phyloP scores from a whole-genome alignment of 2,888 invertebrate genomes.

The Germaria angustata region DNA sequence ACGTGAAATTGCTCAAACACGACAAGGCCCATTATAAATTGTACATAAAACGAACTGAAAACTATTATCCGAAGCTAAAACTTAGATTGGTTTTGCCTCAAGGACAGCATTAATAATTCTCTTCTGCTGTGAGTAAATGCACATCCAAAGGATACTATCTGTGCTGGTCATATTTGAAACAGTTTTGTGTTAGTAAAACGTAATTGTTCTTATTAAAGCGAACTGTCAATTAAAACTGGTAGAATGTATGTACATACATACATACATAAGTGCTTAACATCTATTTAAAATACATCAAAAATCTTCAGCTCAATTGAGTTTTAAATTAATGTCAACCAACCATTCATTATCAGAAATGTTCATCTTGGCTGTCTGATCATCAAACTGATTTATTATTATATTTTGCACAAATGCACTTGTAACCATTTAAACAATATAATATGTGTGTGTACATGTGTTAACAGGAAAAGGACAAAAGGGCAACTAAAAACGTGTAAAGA shows the following conservation, averaged over 20 bases:
- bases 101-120: too few relatives aligned
- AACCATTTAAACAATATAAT: constrained; percentile 68
- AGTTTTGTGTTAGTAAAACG: too few relatives aligned
- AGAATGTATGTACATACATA: not conserved
- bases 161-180: too few relatives aligned
- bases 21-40: too few relatives aligned
- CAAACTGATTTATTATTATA: constrained; percentile 52
- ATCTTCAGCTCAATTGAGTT: constrained; percentile 77
- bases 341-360: constrained; percentile 75
- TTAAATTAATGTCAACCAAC: constrained; percentile 79
- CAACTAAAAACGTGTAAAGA: constrained; percentile 26
- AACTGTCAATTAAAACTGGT: too few relatives aligned
- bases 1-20: too few relatives aligned
- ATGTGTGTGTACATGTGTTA: not conserved
- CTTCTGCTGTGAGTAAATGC: too few relatives aligned
- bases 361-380: constrained; percentile 72
- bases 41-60: too few relatives aligned
- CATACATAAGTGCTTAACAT: not conserved
- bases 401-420: constrained; percentile 68
- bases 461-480: constrained; percentile 6
- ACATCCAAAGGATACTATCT: too few relatives aligned
- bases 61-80: too few relatives aligned
- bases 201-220: too few relatives aligned
- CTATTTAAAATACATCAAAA: constrained; percentile 17
- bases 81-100: too few relatives aligned